phyloP scores from a whole-genome alignment of 2,797 vertebrate genomes.

The Lophura swinhoii region DNA sequence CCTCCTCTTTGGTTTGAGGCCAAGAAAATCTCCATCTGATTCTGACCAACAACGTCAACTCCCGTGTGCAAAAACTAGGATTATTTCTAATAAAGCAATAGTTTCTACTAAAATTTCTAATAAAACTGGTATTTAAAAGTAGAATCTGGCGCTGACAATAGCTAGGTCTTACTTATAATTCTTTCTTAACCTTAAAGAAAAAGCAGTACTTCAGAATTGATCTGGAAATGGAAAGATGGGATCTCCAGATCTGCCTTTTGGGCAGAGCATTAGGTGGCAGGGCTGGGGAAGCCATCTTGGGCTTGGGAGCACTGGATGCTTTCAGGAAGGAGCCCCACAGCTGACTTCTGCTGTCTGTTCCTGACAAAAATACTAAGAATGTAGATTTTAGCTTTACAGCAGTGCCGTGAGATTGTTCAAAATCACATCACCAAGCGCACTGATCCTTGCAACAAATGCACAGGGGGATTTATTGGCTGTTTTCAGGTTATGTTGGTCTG shows the following conservation, averaged over 20 bases:
- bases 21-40: not conserved
- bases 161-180: not conserved
- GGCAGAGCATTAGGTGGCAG: not conserved
- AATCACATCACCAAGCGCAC: not conserved
- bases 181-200: not conserved
- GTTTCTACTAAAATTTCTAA: not conserved
- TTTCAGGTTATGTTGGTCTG: not conserved
- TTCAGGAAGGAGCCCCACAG: accelerated
- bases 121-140: not conserved
- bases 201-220: not conserved
- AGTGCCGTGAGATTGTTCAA: not conserved
- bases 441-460: not conserved
- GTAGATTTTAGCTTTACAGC: not conserved
- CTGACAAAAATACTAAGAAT: not conserved
- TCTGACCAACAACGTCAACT: not conserved
- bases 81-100: not conserved
- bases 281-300: not conserved
- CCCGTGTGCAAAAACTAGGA: not conserved
- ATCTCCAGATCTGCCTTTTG: not conserved
- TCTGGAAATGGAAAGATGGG: not conserved
- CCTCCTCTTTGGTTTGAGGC: not conserved
- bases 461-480: accelerated
- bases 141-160: not conserved
- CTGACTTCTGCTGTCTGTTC: not conserved
- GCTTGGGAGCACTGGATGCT: not conserved